These are phyloP conservation scores for Leptinotarsa texana DNA, from an alignment of 1,140 invertebrate species.

Conservation along the genomic window DNA sequence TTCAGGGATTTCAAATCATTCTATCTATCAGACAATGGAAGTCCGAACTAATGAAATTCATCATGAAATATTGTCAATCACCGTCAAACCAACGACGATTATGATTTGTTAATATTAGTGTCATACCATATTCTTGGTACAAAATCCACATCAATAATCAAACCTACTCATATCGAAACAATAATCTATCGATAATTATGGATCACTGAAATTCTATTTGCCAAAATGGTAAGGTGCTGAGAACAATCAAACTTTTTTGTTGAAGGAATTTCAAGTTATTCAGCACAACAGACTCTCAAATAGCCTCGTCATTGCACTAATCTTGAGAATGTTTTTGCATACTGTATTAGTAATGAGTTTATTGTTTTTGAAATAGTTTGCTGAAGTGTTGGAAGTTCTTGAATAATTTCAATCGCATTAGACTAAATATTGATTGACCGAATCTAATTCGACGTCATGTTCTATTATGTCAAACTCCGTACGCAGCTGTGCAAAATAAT, in stretches of 20 bases:
- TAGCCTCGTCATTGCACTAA: neutral
- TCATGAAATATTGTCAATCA: too few species aligned
- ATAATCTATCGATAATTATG: slow-evolving; percentile 8
- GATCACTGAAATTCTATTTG: neutral
- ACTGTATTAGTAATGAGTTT: slow-evolving; percentile 5
- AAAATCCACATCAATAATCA: neutral
- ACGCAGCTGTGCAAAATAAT: too few species aligned
- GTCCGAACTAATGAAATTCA: too few species aligned
- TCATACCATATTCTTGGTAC: neutral
- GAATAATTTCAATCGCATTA: too few species aligned
- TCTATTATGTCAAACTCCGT: too few species aligned
- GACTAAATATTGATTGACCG: too few species aligned
- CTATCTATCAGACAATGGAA: too few species aligned
- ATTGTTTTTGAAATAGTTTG: slow-evolving; percentile 10
- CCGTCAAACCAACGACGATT: neutral
- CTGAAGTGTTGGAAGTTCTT: neutral
- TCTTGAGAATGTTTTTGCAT: slow-evolving; percentile 1
- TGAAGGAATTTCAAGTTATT: neutral
- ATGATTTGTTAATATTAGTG: neutral
- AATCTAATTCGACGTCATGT: too few species aligned
- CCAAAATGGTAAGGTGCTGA: slow-evolving; percentile 1
- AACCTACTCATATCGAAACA: neutral
- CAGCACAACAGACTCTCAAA: neutral
- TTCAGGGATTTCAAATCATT: too few species aligned
- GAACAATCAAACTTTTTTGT: slow-evolving; percentile 17